Evolutionary conservation across 1,140 invertebrate genomes (phyloP).

Genomic region (Drosophila quadrilineata): DNA sequence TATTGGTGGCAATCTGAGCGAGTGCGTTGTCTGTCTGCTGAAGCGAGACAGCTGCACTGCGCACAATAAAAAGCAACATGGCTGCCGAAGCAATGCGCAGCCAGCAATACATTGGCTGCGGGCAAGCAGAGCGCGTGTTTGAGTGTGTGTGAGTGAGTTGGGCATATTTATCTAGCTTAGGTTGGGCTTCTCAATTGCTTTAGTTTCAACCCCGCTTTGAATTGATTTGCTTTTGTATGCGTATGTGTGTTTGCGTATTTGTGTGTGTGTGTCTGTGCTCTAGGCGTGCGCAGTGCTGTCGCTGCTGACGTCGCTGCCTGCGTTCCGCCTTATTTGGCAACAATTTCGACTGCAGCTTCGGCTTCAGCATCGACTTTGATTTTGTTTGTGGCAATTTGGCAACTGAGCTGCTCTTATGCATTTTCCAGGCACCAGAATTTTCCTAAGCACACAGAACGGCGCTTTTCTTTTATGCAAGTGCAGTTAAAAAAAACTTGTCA

Average conservation of each 20-base stretch:
- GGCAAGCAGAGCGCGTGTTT: neutral
- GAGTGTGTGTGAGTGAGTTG: conserved; percentile 8
- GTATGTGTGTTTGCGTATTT: neutral
- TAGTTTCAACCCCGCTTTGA: neutral
- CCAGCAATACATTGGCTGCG: neutral
- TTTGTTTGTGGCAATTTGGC: conserved; percentile 18
- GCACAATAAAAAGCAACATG: conserved; percentile 36
- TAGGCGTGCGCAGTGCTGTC: conserved; percentile 28
- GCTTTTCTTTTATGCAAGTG: conserved; percentile 52
- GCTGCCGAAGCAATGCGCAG: conserved; percentile 10
- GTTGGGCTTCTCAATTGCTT: neutral
- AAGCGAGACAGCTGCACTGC: conserved; percentile 9
- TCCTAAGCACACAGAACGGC: conserved; percentile 12
- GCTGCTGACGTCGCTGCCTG: conserved; percentile 2
- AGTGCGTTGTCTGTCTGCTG: conserved; percentile 5
- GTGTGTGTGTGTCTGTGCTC: conserved; percentile 4
- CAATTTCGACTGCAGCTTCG: too few relatives aligned
- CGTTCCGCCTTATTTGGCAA: too few relatives aligned
- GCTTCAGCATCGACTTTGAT: conserved; percentile 7
- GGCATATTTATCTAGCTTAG: conserved; percentile 21
- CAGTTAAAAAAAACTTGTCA: conserved; percentile 67
- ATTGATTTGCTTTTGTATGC: too few relatives aligned
- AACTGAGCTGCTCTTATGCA: conserved; percentile 14
- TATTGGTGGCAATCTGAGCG: conserved; percentile 18
- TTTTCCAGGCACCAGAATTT: too few relatives aligned